Base-by-base conservation (phyloP, 2,888 invertebrate species). In the Nycteola revayana region DNA sequence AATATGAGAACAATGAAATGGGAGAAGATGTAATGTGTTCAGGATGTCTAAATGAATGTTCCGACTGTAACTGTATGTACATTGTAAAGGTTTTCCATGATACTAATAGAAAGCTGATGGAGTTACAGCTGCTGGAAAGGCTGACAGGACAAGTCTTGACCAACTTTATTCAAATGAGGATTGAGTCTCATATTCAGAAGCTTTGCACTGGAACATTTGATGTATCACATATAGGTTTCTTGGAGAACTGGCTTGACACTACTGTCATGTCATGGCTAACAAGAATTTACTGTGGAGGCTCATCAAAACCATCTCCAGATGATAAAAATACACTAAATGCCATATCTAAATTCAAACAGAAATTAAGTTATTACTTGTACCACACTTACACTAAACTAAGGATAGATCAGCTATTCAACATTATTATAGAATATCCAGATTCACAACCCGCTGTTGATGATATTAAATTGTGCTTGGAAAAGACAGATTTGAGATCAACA, bases 341-440 rank as follows among this genome's bases (percentile, higher is more conserved):
- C 3, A 90, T 94, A 36, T 80, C 90, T 25, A 92, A 92, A 50
- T 94, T 94, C 60, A 92, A 94, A 62, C 92, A 93, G 36, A 95
- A 95, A 68, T 82, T 98, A 9, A 91, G 91, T 11, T 94, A 96
- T 70, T 95, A 93, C 71, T 86, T 98, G 45, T 96, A 95, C 68
- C 96, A 97, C 71, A 95, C 94, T 17, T 98, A 97, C 64, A 97
- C 97, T 4, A 93, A 93, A 73, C 91, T 94, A 30, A 92, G 97
- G 56, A 97, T 98, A 48, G 94, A 96, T 54, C 97, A 98, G 72
- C 91, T 98, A 31, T 98, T 98, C 72, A 96, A 96, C 66, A 98
- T 98, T 39, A 97, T 98, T 34, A 97, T 98, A 92, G 98, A 98
- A 75, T 98, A 95, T 85, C 98, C 98, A 0, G 98, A 98, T 58